Evolutionary conservation across 2,888 invertebrate species (phyloP), one percentile per base, ranked within the genome.

Genomic region (Netelia melanura): DNA sequence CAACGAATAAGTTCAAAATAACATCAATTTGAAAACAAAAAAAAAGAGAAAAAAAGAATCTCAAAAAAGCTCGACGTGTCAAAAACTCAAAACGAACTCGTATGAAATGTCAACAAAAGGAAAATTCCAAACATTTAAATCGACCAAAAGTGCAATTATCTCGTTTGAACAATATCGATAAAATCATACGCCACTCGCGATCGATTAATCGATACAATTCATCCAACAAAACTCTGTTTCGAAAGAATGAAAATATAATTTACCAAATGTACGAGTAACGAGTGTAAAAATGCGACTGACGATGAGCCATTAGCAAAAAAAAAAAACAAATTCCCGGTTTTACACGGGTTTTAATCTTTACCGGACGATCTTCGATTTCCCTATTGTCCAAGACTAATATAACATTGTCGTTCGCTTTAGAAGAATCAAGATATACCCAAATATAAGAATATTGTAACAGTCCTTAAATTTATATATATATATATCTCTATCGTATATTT

Each of bases 201-300:
- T 38, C 38, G 38, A 38, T 38, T 6, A 6, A 5, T 38, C 38
- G 38, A 38, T 38, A 38, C 6, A 38, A 38, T 38, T 38, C 0
- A 38, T 38, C 6, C 38, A 38, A 38, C 6, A 38, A 38, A 9
- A 75, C 65, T 80, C 68, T 64, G 21, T 44, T 81, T 81, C 21
- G n/a, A 21, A 25, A 48, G 68, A 56, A 75, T 54, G 61, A 74
- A 54, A 71, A 67, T 67, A 65, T 85, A 87, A 58, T 62, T 68
- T 86, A 83, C 85, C 87, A 87, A 86, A 86, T 85, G 75, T 81
- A 85, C 81, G 64, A 83, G 84, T 86, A 84, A 81, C 65, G 44
- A 21, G 21, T 58, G 64, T 62, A 77, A 14, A 77, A 76, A 79
- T 82, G 75, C 72, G 72, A 75, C 75, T 76, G 79, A 43, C 61